Evolutionary conservation across 2,888 invertebrate genomes (phyloP).

Genomic region (Plebejus melissa): DNA sequence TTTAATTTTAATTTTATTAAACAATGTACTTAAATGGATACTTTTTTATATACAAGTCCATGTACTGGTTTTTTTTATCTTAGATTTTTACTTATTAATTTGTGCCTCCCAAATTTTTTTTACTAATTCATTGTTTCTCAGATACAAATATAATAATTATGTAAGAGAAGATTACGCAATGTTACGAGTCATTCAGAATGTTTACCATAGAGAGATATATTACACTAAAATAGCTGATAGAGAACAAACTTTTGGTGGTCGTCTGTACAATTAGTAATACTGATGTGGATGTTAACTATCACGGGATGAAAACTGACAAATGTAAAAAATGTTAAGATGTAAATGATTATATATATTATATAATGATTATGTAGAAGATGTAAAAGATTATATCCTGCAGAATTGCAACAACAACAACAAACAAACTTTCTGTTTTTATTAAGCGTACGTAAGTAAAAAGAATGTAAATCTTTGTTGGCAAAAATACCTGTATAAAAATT

Average conservation of each 20-base stretch:
- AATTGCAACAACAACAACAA: too few relatives aligned
- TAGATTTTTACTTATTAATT: not conserved
- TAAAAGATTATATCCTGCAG: not conserved
- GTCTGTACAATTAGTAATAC: not conserved
- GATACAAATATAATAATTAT: not conserved
- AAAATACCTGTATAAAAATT: not conserved
- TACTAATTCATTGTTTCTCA: not conserved
- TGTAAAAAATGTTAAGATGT: not conserved
- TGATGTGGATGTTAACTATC: not conserved
- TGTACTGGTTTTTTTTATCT: not conserved
- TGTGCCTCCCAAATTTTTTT: too few relatives aligned
- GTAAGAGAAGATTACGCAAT: not conserved
- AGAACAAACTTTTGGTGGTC: not conserved
- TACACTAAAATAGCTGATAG: slow-evolving; percentile 4
- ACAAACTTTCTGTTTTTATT: not conserved
- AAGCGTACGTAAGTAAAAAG: not conserved
- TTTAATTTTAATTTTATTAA: too few relatives aligned
- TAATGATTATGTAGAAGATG: too few relatives aligned
- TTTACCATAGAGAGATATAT: slow-evolving; percentile 5
- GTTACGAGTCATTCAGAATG: not conserved
- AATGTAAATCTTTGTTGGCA: not conserved
- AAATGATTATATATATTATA: not conserved
- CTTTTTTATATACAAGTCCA: too few relatives aligned
- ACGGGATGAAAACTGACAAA: not conserved
- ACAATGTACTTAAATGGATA: too few relatives aligned